Percentiles rank a stretch among this genome's conserved stretches.
Evolutionary conservation across 2,888 invertebrate genomes (phyloP).

Genomic region (Netelia melanura): DNA sequence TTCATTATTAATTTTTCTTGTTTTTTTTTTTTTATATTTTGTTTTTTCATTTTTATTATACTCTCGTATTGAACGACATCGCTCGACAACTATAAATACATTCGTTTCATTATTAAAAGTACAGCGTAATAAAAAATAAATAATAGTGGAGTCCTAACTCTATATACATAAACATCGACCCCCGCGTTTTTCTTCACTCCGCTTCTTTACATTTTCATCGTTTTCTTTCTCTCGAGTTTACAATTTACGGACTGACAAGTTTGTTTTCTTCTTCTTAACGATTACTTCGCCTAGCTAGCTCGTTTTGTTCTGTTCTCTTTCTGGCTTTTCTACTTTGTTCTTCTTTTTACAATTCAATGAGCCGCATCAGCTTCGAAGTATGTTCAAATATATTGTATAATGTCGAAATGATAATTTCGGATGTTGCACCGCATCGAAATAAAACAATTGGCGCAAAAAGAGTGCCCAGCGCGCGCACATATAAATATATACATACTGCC

Average conservation of each 20-base stretch:
- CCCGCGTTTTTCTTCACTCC: slow-evolving; percentile 61
- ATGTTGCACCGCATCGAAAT: not conserved
- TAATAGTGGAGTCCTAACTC: slow-evolving; percentile 76
- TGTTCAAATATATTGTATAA: not conserved
- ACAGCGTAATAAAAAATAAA: slow-evolving; percentile 79
- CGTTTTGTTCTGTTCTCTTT: not conserved
- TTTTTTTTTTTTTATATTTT: slow-evolving; percentile 12
- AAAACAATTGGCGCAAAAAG: not conserved
- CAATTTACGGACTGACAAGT: slow-evolving; percentile 17
- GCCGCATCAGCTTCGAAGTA: not conserved
- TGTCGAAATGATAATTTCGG: not conserved
- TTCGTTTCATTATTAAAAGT: slow-evolving; percentile 72
- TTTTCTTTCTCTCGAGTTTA: slow-evolving; percentile 47
- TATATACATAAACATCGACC: slow-evolving; percentile 77
- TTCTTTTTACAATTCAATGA: not conserved
- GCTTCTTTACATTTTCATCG: slow-evolving; percentile 44
- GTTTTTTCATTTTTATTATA: slow-evolving; percentile 36
- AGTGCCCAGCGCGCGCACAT: not conserved
- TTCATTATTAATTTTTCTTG: slow-evolving; percentile 7
- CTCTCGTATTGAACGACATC: slow-evolving; percentile 57
- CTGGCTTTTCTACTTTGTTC: not conserved
- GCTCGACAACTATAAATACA: slow-evolving; percentile 71
- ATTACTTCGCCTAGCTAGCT: not conserved
- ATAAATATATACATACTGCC: not conserved
- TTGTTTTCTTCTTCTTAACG: not conserved